These are phyloP conservation scores for Drosophila orena DNA, from an alignment of 1,140 invertebrate species.

Conservation along the genomic window DNA sequence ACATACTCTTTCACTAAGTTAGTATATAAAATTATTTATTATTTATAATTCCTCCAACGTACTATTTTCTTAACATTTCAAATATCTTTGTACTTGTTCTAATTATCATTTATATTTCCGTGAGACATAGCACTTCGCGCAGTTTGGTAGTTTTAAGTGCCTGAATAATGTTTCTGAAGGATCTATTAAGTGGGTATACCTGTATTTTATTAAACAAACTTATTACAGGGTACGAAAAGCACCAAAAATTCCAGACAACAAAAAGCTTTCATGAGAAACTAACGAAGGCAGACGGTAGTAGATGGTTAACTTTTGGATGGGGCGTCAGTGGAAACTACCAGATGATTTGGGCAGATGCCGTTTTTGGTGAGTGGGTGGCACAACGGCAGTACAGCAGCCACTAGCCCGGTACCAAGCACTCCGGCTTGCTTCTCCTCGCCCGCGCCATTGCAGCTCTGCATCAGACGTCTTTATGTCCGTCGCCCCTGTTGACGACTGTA, in stretches of 20 bases:
- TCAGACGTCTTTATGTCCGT: slow-evolving; percentile 79
- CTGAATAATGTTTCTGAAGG: neutral
- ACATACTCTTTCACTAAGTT: too few species aligned
- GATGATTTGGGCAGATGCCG: slow-evolving; percentile 79
- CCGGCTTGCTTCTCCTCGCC: too few species aligned
- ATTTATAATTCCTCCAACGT: too few species aligned
- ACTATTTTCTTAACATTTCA: too few species aligned
- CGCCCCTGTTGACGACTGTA: slow-evolving; percentile 71
- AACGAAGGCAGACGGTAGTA: slow-evolving; percentile 38
- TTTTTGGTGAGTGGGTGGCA: slow-evolving; percentile 38
- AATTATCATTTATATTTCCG: too few species aligned
- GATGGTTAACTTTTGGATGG: neutral
- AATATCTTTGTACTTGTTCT: too few species aligned
- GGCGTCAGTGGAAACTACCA: slow-evolving; percentile 23
- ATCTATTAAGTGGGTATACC: neutral
- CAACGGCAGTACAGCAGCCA: slow-evolving; percentile 10
- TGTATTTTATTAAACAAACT: neutral
- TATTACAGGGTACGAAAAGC: slow-evolving; percentile 46
- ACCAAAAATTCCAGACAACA: slow-evolving; percentile 79
- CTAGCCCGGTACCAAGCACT: neutral
- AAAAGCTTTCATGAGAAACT: slow-evolving; percentile 81
- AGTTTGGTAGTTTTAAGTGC: too few species aligned
- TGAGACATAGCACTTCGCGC: too few species aligned
- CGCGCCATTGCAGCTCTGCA: slow-evolving; percentile 38
- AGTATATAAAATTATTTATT: too few species aligned